Base-by-base conservation (phyloP, 2,888 invertebrate genomes). In the Heliconius cydno region DNA sequence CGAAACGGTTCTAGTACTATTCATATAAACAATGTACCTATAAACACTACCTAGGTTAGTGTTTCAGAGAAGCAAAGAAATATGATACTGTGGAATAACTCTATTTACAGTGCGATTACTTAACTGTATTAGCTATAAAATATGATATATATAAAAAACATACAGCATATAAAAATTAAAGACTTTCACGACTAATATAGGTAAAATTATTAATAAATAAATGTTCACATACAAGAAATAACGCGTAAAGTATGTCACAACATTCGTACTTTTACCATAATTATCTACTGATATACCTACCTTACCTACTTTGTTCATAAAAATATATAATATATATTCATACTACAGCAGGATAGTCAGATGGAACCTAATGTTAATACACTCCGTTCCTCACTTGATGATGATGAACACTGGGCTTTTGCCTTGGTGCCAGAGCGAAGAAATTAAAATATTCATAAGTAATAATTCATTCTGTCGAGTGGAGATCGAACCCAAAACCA, bases 1-100 rank as follows among this genome's bases (percentile, higher is more conserved):
- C 81, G 82, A 78, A 81, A 82, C 77, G 79, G 65, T 75, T 70
- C 70, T 66, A 79, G 67, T 70, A 74, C 79, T 80, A 82, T 74
- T 81, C 65, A 70, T 81, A 78, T 81, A 78, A 79, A 78, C 82
- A 79, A 79, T 70, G 74, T 77, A 79, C 68, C 19, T 52, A 46
- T 46, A 52, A 6, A 19, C 19, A 68, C 15, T 78, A 77, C 65
- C 76, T 79, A 73, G 81, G 74, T 66, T 74, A 78, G 66, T 68
- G 73, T 80, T 80, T 73, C 81, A 74, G 57, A 80, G 76, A 73
- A 68, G 76, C 77, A 76, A 80, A 72, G 78, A 65, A 77, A 78
- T 13, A 77, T 77, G 78, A 80, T 67, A 52, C 72, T 30, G 0
- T 70, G 28, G 57, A 57, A 52, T 52, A 28, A 80, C 68, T 79